A percentile compares a stretch with the other conserved stretches of the same genome.
These are phyloP conservation scores for Dyspetes luteomarginatus DNA, from an alignment of 2,888 invertebrate genomes.

Conservation along the genomic window DNA sequence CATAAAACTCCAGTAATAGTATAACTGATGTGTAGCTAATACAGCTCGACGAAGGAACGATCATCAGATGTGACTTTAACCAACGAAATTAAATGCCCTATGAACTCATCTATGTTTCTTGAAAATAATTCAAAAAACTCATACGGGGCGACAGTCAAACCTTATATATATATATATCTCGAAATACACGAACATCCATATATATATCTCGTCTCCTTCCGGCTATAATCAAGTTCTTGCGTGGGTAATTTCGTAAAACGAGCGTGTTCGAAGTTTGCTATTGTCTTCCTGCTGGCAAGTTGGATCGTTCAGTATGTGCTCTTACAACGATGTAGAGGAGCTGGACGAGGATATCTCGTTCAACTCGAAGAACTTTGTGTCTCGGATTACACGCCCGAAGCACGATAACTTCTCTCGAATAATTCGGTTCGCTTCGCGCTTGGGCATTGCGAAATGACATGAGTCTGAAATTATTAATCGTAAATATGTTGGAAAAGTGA, in stretches of 20 bases:
- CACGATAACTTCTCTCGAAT: conserved; percentile 29
- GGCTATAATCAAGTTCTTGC: conserved; percentile 59
- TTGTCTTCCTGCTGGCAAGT: conserved; percentile 44
- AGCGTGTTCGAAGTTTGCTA: conserved; percentile 47
- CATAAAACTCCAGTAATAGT: too few species aligned
- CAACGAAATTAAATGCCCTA: too few species aligned
- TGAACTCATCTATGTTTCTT: too few species aligned
- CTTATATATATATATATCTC: conserved; percentile 10
- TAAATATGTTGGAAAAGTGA: conserved; percentile 30
- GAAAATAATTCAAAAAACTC: too few species aligned
- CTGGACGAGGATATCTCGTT: conserved; percentile 38
- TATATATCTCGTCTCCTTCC: conserved; percentile 34
- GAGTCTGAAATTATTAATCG: conserved; percentile 23
- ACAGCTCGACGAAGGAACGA: too few species aligned
- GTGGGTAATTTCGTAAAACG: conserved; percentile 54
- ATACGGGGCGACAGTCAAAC: not conserved
- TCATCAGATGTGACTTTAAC: too few species aligned
- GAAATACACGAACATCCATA: conserved; percentile 24
- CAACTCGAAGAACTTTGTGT: conserved; percentile 46
- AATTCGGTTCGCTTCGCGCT: not conserved
- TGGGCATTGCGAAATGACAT: not conserved
- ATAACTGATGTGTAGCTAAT: too few species aligned
- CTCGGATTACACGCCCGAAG: conserved; percentile 32
- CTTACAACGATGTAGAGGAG: conserved; percentile 15
- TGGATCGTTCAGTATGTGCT: conserved; percentile 21